These are phyloP conservation scores for Spodoptera frugiperda DNA, from an alignment of 1,140 invertebrate genomes.

Conservation along the genomic window DNA sequence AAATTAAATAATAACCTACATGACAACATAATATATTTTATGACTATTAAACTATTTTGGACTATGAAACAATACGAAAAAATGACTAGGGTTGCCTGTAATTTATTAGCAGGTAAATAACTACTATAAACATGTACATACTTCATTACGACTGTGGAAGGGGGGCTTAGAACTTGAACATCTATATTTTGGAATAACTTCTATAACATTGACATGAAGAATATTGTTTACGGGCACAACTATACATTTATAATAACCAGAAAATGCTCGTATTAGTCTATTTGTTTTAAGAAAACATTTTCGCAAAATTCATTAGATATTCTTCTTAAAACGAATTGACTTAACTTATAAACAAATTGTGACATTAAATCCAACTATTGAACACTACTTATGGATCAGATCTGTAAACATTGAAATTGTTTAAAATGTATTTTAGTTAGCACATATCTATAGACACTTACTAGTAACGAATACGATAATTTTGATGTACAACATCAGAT, in stretches of 20 bases:
- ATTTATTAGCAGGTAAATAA: constrained; percentile 2
- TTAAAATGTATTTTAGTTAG: not conserved
- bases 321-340: too few species aligned
- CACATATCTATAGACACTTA: constrained; percentile 6
- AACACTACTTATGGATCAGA: not conserved
- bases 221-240: not conserved
- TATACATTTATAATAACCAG: too few species aligned
- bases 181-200: not conserved
- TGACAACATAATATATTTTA: not conserved
- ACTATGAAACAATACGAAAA: constrained; percentile 5
- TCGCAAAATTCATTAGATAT: too few species aligned
- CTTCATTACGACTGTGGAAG: not conserved
- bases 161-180: not conserved
- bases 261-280: too few species aligned
- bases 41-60: constrained; percentile 25
- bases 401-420: constrained; percentile 4
- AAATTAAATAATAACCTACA: not conserved
- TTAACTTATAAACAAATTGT: not conserved
- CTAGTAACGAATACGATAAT: not conserved
- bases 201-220: not conserved
- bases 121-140: constrained; percentile 19
- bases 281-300: too few species aligned
- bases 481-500: constrained; percentile 14
- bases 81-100: constrained; percentile 32
- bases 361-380: not conserved